Base-by-base conservation (phyloP, 2,113 vertebrate genomes). In the Rattus rattus region DNA sequence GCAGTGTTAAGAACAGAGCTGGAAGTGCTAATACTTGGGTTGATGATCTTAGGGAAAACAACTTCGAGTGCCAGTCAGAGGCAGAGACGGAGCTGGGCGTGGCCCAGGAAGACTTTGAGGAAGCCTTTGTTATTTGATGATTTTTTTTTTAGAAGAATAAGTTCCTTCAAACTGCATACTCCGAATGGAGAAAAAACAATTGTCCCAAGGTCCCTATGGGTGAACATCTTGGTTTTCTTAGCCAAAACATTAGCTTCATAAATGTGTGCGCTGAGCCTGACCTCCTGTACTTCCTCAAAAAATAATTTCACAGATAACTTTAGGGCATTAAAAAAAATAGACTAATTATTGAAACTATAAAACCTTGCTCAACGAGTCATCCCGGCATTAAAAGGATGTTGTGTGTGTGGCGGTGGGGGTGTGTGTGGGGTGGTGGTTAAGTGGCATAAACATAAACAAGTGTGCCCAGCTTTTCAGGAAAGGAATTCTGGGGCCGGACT, bases 71-170 rank as follows among this genome's bases (percentile, higher is more conserved):
- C 16, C 73, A 19, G 13, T 3, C 33, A 28, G 85, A 36, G 7
- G 54, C 33, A 20, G 43, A 7, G 36, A 7, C 1, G 2, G 49
- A 9, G 36, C 1, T 6, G 56, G n/a, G 33, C 22, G 0, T 3
- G 67, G 28, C 43, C 69, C 59, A 20, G 77, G 80, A 67, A 22
- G 7, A 61, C 52, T 61, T 67, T 19, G 65, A 65, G 86, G 52
- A 80, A n/a, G 24, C 20, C 52, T 85, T 92, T 72, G 54, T 73
- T 47, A 52, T 80, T 88, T 67, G 73, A 76, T 36, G 33, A 77
- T 33, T 43, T 43, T 43, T 33, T 67, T 19, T 88, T 94, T 65
- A 39, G n/a, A 86, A n/a, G 67, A 22, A 22, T 26, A n/a, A 9
- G 14, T 79, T 56, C 39, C 13, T 9, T 39, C 3, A 24, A 6